Evolutionary conservation across 30 jellyfish, hydroid and myxozoan genomes (phyloP).

Genomic region (Mastigias papua): DNA sequence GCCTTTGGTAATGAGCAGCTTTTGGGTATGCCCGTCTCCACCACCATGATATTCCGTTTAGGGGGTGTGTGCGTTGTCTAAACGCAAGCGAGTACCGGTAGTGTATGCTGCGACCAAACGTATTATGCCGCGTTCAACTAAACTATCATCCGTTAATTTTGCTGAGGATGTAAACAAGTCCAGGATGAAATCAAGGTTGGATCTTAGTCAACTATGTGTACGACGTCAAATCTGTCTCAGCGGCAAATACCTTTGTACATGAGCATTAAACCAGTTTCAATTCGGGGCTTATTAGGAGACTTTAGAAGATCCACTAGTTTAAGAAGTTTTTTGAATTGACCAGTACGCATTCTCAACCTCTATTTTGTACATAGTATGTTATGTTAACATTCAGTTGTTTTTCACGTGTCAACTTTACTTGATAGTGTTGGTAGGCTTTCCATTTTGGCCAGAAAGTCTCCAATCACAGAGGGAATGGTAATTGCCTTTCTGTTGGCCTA

Average conservation of each 20-base stretch:
- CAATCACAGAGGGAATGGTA: too few relatives aligned
- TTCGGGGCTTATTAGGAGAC: background rate
- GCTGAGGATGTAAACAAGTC: slow-evolving; percentile 19
- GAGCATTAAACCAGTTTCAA: background rate
- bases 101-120: background rate
- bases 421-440: too few relatives aligned
- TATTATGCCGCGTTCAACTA: background rate
- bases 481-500: too few relatives aligned
- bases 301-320: background rate
- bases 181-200: slow-evolving; percentile 5
- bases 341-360: background rate
- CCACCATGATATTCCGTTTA: slow-evolving; percentile 16
- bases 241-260: slow-evolving; percentile 1
- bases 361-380: background rate
- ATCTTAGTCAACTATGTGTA: background rate
- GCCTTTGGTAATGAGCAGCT: background rate
- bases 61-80: slow-evolving; percentile 29
- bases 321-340: background rate
- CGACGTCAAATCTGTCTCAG: background rate
- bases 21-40: background rate
- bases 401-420: too few relatives aligned
- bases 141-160: background rate
- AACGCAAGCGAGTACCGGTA: background rate
- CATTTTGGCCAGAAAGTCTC: too few relatives aligned
- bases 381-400: too few relatives aligned